These are phyloP conservation scores for Andricus quercusramuli DNA, from an alignment of 2,888 invertebrate genomes.

Conservation along the genomic window DNA sequence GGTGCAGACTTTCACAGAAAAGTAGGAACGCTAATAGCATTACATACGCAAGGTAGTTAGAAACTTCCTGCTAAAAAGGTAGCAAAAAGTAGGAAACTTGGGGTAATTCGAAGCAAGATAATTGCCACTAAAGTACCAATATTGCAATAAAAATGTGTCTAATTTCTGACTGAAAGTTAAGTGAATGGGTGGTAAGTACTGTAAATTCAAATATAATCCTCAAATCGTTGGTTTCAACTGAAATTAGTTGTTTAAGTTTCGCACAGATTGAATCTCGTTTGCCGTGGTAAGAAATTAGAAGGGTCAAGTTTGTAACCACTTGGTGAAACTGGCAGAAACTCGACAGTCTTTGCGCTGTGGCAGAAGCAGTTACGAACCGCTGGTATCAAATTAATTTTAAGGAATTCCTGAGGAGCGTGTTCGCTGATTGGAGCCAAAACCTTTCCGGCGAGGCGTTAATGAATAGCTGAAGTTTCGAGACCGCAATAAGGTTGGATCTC, in stretches of 20 bases:
- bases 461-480: conserved; percentile 39
- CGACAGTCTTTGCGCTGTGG: conserved; percentile 1
- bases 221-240: background rate
- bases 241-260: conserved; percentile 15
- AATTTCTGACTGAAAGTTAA: background rate
- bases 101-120: background rate
- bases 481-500: conserved; percentile 31
- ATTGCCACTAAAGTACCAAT: background rate
- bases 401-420: conserved; percentile 24
- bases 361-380: conserved; percentile 28
- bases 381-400: conserved; percentile 34
- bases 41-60: too few relatives aligned
- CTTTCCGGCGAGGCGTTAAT: conserved; percentile 35
- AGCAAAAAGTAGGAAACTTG: background rate
- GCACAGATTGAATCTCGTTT: background rate
- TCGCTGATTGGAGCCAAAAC: conserved; percentile 37
- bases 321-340: conserved; percentile 24
- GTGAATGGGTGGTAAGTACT: background rate
- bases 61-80: background rate
- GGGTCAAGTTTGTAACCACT: conserved; percentile 28
- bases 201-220: background rate
- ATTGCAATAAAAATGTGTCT: background rate
- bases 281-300: conserved; percentile 24
- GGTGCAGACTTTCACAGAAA: too few relatives aligned
- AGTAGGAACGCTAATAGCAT: too few relatives aligned